A percentile compares a stretch with the other conserved stretches of the same genome.
These are phyloP conservation scores for Blennius ocellaris DNA, from an alignment of 2,113 vertebrate genomes.

Conservation along the genomic window DNA sequence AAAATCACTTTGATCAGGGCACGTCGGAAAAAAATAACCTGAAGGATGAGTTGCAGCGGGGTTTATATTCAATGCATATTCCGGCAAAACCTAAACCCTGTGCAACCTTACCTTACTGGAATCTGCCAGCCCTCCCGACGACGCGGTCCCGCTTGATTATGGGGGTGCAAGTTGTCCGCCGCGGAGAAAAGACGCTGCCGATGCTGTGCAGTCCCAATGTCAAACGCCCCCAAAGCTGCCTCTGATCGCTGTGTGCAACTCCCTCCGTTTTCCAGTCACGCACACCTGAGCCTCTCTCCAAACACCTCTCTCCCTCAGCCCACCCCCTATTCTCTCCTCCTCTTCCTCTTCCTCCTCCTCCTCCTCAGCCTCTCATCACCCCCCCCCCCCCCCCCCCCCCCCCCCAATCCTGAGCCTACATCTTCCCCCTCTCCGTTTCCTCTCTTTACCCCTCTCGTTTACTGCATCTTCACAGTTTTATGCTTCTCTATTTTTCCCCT, in stretches of 20 bases:
- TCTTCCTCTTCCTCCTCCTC: conserved; percentile 27
- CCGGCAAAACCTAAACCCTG: neutral
- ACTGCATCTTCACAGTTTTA: neutral
- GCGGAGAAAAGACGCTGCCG: conserved; percentile 5
- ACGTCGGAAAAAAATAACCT: neutral
- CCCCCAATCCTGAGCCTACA: neutral
- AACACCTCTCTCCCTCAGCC: conserved; percentile 63
- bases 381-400: neutral
- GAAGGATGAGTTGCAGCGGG: neutral
- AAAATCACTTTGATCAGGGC: conserved; percentile 13
- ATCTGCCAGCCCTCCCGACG: neutral
- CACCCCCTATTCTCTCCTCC: conserved; percentile 29
- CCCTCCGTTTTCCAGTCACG: conserved; percentile 81
- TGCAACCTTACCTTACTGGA: conserved; percentile 52
- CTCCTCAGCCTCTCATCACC: conserved; percentile 11
- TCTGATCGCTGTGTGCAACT: conserved; percentile 41
- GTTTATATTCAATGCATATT: neutral
- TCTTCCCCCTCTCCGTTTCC: neutral
- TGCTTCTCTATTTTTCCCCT: no score
- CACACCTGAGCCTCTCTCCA: conserved; percentile 77
- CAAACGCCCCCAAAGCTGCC: conserved; percentile 41
- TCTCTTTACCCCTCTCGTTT: conserved; percentile 5
- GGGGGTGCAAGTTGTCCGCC: conserved; percentile 32
- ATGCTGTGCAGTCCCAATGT: conserved; percentile 49
- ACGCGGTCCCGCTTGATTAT: conserved; percentile 23